Percentiles rank a stretch among this genome's conserved stretches.
These are phyloP conservation scores for Hemitrygon akajei DNA, from an alignment of 2,797 vertebrate species.

Conservation along the genomic window DNA sequence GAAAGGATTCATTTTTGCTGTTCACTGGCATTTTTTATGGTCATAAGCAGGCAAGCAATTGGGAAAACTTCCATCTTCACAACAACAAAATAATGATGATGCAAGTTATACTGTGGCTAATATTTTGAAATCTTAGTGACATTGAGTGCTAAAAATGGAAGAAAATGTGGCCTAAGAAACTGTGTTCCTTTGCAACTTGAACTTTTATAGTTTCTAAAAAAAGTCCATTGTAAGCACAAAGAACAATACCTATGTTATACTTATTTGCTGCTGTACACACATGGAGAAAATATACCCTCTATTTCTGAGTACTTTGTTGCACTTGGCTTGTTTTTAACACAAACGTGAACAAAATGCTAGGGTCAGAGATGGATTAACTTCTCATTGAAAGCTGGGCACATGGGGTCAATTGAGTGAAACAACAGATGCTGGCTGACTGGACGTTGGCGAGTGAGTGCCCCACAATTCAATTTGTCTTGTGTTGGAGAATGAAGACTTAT, in stretches of 20 bases:
- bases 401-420: slow-evolving; percentile 23
- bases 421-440: background rate
- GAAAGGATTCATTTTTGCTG: background rate
- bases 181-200: background rate
- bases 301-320: background rate
- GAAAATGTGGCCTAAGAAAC: background rate
- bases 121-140: background rate
- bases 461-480: slow-evolving; percentile 33
- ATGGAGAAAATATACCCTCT: background rate
- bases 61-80: background rate
- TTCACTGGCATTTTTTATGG: background rate
- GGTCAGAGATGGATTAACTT: slow-evolving; percentile 29
- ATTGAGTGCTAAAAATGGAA: background rate
- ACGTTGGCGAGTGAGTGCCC: slow-evolving; percentile 12
- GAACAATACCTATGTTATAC: background rate
- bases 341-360: slow-evolving; percentile 25
- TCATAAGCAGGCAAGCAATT: background rate
- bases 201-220: background rate
- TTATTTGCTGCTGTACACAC: background rate
- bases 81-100: background rate
- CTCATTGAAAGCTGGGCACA: slow-evolving; percentile 9
- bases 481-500: slow-evolving; percentile 22
- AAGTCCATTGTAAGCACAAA: background rate
- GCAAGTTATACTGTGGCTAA: background rate
- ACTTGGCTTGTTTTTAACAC: background rate